phyloP scores from a whole-genome alignment of 92 coral and sea anemone genomes.

The Meandrina meandrites region DNA sequence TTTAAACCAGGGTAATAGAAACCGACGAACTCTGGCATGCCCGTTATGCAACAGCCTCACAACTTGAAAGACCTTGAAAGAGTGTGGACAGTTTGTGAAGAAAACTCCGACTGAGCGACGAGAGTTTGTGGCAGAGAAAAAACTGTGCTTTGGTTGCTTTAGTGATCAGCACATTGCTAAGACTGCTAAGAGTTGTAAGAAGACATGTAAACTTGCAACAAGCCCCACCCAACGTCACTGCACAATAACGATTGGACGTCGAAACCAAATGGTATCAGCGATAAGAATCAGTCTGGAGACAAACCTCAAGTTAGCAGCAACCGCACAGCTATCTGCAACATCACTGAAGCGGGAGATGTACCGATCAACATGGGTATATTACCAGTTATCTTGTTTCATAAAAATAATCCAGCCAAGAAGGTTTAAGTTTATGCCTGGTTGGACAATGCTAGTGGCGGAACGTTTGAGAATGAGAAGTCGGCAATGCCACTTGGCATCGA shows the following conservation, averaged over 20 bases:
- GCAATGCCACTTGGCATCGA: conserved; percentile 34
- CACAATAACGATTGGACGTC: conserved; percentile 46
- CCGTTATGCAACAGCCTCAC: conserved; percentile 57
- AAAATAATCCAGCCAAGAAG: conserved; percentile 28
- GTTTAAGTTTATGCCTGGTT: conserved; percentile 64
- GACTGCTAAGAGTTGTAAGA: conserved; percentile 49
- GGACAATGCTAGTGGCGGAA: conserved; percentile 67
- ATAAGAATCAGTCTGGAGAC: conserved; percentile 7
- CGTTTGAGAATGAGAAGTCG: conserved; percentile 60
- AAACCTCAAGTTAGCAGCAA: conserved; percentile 13
- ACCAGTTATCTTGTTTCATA: conserved; percentile 48
- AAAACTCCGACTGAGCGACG: conserved; percentile 52
- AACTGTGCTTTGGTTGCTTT: conserved; percentile 66
- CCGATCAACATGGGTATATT: conserved; percentile 55
- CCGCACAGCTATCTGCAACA: conserved; percentile 43
- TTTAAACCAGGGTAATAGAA: conserved; percentile 18
- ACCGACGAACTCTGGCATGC: conserved; percentile 23
- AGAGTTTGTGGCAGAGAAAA: conserved; percentile 53
- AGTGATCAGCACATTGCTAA: conserved; percentile 61
- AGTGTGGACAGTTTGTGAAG: conserved; percentile 67
- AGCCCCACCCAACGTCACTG: conserved; percentile 68
- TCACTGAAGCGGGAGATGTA: conserved; percentile 53
- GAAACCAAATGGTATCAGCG: conserved; percentile 10
- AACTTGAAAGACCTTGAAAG: conserved; percentile 62
- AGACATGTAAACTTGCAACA: conserved; percentile 64